Evolutionary conservation across 2,797 vertebrate species (phyloP).

Genomic region (Spinus pinus): DNA sequence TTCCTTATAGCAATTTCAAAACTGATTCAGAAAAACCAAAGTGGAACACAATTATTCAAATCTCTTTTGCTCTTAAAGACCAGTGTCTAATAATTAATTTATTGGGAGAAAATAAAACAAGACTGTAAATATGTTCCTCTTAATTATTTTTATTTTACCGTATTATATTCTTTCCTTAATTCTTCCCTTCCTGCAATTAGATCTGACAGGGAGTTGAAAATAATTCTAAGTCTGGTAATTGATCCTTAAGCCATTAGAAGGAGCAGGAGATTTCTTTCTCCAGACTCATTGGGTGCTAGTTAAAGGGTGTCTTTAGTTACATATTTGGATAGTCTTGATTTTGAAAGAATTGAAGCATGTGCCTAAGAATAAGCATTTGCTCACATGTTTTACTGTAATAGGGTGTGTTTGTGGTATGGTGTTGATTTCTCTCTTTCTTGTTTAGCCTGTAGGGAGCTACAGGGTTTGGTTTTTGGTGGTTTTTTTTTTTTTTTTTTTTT

Average conservation of each 20-base stretch:
- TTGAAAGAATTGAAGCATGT: background rate
- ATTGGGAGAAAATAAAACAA: background rate
- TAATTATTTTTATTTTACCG: background rate
- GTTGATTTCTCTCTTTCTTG: background rate
- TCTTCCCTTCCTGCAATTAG: background rate
- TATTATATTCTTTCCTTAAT: background rate
- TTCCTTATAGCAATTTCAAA: background rate
- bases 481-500: background rate
- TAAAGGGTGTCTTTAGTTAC: background rate
- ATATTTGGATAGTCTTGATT: background rate
- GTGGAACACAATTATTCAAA: background rate
- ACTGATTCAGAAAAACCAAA: background rate
- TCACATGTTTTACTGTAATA: background rate
- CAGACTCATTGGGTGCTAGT: background rate
- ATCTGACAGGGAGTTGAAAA: background rate
- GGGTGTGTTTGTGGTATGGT: background rate
- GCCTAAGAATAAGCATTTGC: background rate
- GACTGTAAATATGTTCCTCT: background rate
- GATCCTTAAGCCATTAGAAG: background rate
- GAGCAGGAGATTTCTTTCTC: background rate
- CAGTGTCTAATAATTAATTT: background rate
- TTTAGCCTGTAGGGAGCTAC: background rate
- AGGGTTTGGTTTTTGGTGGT: too few species aligned
- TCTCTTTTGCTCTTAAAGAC: background rate
- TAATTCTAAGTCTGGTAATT: background rate